These are phyloP conservation scores for Thyatira batis DNA, from an alignment of 2,888 invertebrate species.

Conservation along the genomic window DNA sequence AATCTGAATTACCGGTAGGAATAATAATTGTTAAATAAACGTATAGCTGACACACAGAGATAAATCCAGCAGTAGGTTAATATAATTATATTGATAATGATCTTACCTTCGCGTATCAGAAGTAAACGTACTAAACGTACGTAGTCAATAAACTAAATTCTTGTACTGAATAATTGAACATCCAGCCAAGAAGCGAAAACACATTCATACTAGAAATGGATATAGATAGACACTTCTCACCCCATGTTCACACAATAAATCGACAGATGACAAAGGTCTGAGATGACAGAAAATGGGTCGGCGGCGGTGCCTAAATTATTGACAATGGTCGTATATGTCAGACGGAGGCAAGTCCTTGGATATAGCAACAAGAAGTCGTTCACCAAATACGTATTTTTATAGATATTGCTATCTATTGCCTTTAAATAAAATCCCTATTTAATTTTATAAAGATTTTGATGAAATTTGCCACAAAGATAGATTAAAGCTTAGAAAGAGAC, in stretches of 20 bases:
- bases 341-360: constrained; percentile 8
- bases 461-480: too few relatives aligned
- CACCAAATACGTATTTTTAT: constrained; percentile 11
- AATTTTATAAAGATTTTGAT: too few relatives aligned
- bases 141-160: background rate
- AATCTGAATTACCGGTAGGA: too few relatives aligned
- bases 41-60: too few relatives aligned
- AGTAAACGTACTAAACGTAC: too few relatives aligned
- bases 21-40: too few relatives aligned
- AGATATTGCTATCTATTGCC: background rate
- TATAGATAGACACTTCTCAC: background rate
- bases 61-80: too few relatives aligned
- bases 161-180: background rate
- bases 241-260: constrained; percentile 22
- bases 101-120: too few relatives aligned
- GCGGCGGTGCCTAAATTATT: constrained; percentile 29
- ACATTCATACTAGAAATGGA: background rate
- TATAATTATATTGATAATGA: too few relatives aligned
- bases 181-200: background rate
- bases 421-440: too few relatives aligned
- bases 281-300: constrained; percentile 30
- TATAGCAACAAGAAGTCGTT: constrained; percentile 6
- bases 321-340: constrained; percentile 28
- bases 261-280: constrained; percentile 21
- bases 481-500: too few relatives aligned